phyloP scores from a whole-genome alignment of 2,113 vertebrate species.

The Narcine bancroftii region DNA sequence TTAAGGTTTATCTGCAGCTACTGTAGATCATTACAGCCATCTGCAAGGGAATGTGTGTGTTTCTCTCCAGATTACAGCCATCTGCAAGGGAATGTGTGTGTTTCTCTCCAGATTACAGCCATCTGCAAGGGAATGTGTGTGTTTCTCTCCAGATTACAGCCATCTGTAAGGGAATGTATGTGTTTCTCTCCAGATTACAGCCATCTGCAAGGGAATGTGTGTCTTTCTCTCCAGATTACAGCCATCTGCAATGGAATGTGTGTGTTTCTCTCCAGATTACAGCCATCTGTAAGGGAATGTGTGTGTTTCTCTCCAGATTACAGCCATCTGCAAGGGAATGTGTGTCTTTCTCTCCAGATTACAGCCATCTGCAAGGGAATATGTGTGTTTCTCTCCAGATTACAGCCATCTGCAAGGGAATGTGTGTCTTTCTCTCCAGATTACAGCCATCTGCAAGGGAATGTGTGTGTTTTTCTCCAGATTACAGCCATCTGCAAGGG shows the following conservation, averaged over 20 bases:
- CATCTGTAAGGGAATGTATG: constrained; percentile 12
- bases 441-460: not conserved
- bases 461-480: too few species aligned
- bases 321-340: not conserved
- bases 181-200: too few species aligned
- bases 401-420: not conserved
- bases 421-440: too few species aligned
- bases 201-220: constrained; percentile 1
- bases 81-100: constrained; percentile 16
- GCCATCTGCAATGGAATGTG: not conserved
- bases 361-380: not conserved
- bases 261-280: too few species aligned
- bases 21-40: not conserved
- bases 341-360: too few species aligned
- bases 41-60: constrained; percentile 12
- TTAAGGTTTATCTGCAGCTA: constrained; percentile 6
- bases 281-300: not conserved
- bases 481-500: not conserved
- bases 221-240: too few species aligned
- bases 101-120: too few species aligned
- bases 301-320: too few species aligned
- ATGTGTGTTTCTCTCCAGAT: too few species aligned
- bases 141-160: too few species aligned
- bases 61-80: not conserved
- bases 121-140: constrained; percentile 14